phyloP scores from a whole-genome alignment of 2,113 vertebrate genomes.

The Cyphomyrus discorhynchus region DNA sequence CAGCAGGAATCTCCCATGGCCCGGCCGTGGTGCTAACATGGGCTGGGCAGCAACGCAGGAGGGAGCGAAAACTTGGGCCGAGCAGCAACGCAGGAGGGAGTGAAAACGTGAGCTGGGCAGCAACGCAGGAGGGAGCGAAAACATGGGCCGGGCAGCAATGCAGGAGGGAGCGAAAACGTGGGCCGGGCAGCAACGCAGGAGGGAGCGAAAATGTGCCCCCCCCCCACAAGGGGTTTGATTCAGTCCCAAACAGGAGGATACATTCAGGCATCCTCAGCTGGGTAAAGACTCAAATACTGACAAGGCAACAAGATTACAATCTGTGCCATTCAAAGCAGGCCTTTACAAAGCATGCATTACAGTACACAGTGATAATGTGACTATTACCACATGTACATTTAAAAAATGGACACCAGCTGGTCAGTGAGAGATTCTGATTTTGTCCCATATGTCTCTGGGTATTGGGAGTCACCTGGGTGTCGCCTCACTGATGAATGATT shows the following conservation, averaged over 20 bases:
- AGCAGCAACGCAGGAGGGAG: not conserved
- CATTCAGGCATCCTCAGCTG: not conserved
- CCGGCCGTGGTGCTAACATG: not conserved
- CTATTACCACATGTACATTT: not conserved
- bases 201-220: too few species aligned
- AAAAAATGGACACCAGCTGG: not conserved
- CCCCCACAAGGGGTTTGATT: not conserved
- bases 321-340: not conserved
- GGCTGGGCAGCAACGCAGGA: not conserved
- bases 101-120: not conserved
- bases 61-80: not conserved
- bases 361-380: not conserved
- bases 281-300: not conserved
- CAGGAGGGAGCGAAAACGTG: too few species aligned
- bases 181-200: too few species aligned
- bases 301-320: not conserved
- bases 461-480: not conserved
- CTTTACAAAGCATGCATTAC: not conserved
- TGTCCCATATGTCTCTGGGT: not conserved
- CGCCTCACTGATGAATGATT: not conserved
- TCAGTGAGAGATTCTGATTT: not conserved
- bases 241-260: not conserved
- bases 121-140: too few species aligned
- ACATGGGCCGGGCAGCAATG: too few species aligned
- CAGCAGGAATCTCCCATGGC: not conserved